Evolutionary conservation across 2,888 invertebrate genomes (phyloP), one percentile per base, ranked within the genome.

Genomic region (Coelopa pilipes): DNA sequence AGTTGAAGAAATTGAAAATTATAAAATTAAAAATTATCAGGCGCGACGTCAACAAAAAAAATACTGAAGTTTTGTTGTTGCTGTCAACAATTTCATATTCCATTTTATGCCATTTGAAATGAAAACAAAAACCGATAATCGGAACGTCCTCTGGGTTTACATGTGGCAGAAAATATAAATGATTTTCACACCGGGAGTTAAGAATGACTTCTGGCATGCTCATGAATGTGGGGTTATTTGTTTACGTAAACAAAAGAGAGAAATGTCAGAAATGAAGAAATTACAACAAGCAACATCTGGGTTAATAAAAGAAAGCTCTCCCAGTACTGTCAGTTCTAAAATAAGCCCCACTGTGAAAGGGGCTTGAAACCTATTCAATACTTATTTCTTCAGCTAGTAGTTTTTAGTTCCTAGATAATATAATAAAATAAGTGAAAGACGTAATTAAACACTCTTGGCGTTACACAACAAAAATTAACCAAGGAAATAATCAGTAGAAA

Each of bases 31-130:
- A n/a, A n/a, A n/a, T n/a, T n/a, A 17, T 21, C 17, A 4, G 1
- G 11, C 19, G 45, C 3, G 24, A 62, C 62, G 62, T 62, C 62
- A 62, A 62, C 62, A 45, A 62, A 62, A 59, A 59, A 15, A 21
- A 24, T 2, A 53, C 53, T 53, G 53, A 13, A 7, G 53, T 53
- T 53, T 62, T 21, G 21, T 62, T 62, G 34, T 62, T 45, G 45
- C n/a, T 62, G 24, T 62, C 12, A 12, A 9, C 62, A 62, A n/a
- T 62, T 24, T 13, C 34, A 21, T 11, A 53, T 34, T 62, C 34
- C n/a, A 60, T 60, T 24, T 60, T 60, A n/a, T n/a, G n/a, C n/a
- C 21, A 24, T 34, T 17, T 60, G 7, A 60, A 60, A 24, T 60
- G 11, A 15, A 34, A 34, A 34, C 34, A 34, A 34, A 34, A 34